Base-by-base conservation (phyloP, 2,888 invertebrate species). In the Torymus aiolomorphi region DNA sequence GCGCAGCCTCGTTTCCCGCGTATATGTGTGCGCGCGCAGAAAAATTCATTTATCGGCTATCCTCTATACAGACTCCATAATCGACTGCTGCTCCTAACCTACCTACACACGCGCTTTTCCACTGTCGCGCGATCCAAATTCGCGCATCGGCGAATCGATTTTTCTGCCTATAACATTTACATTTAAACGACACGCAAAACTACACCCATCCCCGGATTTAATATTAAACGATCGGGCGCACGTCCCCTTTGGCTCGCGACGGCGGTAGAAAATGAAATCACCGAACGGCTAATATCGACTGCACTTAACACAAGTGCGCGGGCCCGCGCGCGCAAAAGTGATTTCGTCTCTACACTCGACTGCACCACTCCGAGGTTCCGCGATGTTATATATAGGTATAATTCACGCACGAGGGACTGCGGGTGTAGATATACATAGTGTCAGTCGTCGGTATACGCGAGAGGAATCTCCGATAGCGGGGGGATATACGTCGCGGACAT, bases 221-320 rank as follows among this genome's bases (percentile, higher is more conserved):
- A 67, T 67, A 67, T 67, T 24, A 54, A 66, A 67, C 65, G 65
- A 31, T 13, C 42, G 42, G 8, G 31, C 4, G 16, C 51, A 4
- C 20, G 42, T 42, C 3, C 16, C 1, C 42, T 18, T 51, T 42
- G 12, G 49, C 51, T 49, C 16, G 12, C 63, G n/a, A 1, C 20
- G 42, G 49, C 51, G 4, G 5, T 5, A 5, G 31, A 51, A 49
- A 67, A 67, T 67, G 67, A 67, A 67, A 67, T 20, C 54, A 24
- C 16, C 14, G 61, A 61, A 16, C 51, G 13, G 67, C 52, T 54
- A 67, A 67, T 67, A 71, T 71, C 71, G 71, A 70, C 70, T 67
- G 70, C 70, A 70, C 70, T 70, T 70, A 70, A 57, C 70, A 42
- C 70, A 67, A 54, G 70, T 56, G 14, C n/a, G n/a, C n/a, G n/a